These are phyloP conservation scores for Eilema griseolum DNA, from an alignment of 2,888 invertebrate genomes.

Conservation along the genomic window DNA sequence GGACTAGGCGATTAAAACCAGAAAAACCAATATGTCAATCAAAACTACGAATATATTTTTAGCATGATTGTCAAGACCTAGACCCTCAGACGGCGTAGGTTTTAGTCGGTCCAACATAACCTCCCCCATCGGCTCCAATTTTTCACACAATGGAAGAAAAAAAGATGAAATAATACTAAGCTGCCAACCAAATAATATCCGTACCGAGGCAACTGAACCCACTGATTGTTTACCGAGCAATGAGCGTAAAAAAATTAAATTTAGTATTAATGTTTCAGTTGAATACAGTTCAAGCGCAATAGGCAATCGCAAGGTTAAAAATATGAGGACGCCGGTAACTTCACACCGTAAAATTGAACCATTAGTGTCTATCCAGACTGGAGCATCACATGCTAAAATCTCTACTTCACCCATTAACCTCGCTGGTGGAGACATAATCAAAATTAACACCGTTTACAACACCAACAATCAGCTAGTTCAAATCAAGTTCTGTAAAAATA, in stretches of 20 bases:
- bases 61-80: too few relatives aligned
- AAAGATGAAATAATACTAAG: too few relatives aligned
- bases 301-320: neutral
- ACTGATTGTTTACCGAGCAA: too few relatives aligned
- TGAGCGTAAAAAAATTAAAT: neutral
- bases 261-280: neutral
- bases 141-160: too few relatives aligned
- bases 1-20: too few relatives aligned
- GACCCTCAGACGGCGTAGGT: too few relatives aligned
- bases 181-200: too few relatives aligned
- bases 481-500: slow-evolving; percentile 16
- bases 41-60: too few relatives aligned
- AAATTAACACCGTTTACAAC: slow-evolving; percentile 6
- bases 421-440: neutral
- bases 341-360: neutral
- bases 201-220: too few relatives aligned
- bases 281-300: slow-evolving; percentile 1
- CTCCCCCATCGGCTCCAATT: too few relatives aligned
- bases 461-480: slow-evolving; percentile 3
- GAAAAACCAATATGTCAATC: too few relatives aligned
- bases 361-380: neutral
- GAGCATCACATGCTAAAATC: neutral
- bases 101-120: too few relatives aligned
- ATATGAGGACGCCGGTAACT: neutral
- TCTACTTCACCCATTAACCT: neutral